Evolutionary conservation across 2,888 invertebrate genomes (phyloP), one percentile per base, ranked within the genome.

Genomic region (Melieria omissa): DNA sequence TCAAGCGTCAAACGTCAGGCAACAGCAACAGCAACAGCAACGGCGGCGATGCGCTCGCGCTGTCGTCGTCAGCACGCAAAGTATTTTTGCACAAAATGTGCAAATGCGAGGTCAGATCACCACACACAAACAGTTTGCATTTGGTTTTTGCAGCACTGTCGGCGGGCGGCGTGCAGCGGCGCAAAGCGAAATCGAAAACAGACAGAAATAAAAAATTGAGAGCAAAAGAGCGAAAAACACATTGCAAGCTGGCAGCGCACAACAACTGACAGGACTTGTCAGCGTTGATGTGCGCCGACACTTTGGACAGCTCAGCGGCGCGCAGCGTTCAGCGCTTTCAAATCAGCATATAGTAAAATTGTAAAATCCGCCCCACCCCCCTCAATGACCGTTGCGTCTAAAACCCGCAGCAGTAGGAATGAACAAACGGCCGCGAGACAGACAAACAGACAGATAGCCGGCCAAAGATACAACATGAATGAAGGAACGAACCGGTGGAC

Each of bases 251-350:
- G 44, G 49, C 61, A 16, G 57, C 67, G 67, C 16, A 47, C 61
- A 64, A 58, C 64, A 70, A 49, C 70, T 70, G 70, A 70, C 70
- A 70, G 58, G 45, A 65, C 70, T 70, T 65, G 70, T 70, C 70
- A 65, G 70, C 70, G 70, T 63, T 70, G 70, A 70, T 70, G 70
- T 70, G 52, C 58, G 70, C 70, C 70, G 70, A 60, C 70, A 70
- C 65, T 65, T 70, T 65, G 70, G 65, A 70, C 70, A 70, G 65
- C 70, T 63, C 63, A 68, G 61, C 68, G 52, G 49, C 62, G 29
- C 60, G 42, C 46, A 42, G 14, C 66, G 60, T 47, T 49, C 47
- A 52, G 69, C 63, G 60, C 29, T 1, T 29, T 29, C 29, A 29
- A 29, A 29, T 29, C 29, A 29, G 29, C 29, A 29, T 29, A 29